Percentiles rank a stretch among this genome's conserved stretches.
These are phyloP conservation scores for Pammene fasciana DNA, from an alignment of 2,888 invertebrate genomes.

Conservation along the genomic window DNA sequence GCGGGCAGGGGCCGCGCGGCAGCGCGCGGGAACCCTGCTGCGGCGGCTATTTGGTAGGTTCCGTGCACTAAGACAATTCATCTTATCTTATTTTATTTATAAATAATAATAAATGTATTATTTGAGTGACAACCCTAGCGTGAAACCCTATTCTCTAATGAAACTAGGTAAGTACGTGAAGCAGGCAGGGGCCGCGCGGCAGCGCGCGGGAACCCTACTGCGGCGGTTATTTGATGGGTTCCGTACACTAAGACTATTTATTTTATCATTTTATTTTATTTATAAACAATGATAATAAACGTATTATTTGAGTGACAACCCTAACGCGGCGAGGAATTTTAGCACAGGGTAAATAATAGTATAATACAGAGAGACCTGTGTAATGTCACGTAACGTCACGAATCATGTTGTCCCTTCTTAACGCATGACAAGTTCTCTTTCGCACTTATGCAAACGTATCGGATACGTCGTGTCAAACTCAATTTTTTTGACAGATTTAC, in stretches of 20 bases:
- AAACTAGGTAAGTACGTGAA: slow-evolving; percentile 53
- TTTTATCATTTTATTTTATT: no score
- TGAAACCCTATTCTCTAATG: slow-evolving; percentile 53
- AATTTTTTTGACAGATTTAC: no score
- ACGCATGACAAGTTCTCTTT: no score
- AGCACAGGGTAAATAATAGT: no score
- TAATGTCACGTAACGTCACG: no score
- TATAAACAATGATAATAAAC: slow-evolving; percentile 4
- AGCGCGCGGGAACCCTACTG: slow-evolving; percentile 15
- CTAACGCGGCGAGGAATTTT: no score
- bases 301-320: slow-evolving; percentile 44
- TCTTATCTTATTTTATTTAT: no score
- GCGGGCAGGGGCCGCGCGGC: slow-evolving; percentile 52
- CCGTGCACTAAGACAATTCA: neutral
- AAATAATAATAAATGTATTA: slow-evolving; percentile 5
- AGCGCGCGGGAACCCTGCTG: slow-evolving; percentile 13
- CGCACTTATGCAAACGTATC: no score
- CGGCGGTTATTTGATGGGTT: neutral
- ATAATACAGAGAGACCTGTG: no score
- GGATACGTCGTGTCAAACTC: no score
- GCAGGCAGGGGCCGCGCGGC: slow-evolving; percentile 52
- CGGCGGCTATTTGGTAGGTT: neutral
- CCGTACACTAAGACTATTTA: no score
- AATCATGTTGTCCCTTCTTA: no score
- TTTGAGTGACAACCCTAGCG: slow-evolving; percentile 47